phyloP scores from a whole-genome alignment of 2,113 vertebrate genomes.

The Phalacrocorax pelagicus region DNA sequence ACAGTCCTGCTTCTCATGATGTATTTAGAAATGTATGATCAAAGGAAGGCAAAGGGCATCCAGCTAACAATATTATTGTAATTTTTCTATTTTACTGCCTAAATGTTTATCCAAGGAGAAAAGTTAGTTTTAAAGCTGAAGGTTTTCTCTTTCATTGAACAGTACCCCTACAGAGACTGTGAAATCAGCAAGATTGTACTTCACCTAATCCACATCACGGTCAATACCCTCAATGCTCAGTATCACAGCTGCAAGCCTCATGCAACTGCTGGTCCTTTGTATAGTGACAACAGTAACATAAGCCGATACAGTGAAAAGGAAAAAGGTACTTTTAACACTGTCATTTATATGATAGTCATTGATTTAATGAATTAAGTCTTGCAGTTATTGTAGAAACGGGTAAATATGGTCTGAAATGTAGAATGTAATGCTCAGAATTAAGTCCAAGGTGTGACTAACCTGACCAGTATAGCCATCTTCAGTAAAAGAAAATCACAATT shows the following conservation, averaged over 20 bases:
- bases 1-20: neutral
- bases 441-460: neutral
- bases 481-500: neutral
- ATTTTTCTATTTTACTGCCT: constrained; percentile 32
- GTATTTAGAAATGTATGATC: neutral
- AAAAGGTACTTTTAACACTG: constrained; percentile 82
- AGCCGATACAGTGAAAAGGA: constrained; percentile 99
- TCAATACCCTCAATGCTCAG: constrained; percentile 97
- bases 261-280: constrained; percentile 91
- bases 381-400: neutral
- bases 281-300: constrained; percentile 97
- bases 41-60: neutral
- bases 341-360: neutral
- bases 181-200: constrained; percentile 94
- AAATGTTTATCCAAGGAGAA: constrained; percentile 15
- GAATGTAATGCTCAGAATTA: neutral
- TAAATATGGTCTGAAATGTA: neutral
- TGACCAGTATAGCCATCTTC: neutral
- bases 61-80: neutral
- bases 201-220: constrained; percentile 96
- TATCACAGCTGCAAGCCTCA: constrained; percentile 99
- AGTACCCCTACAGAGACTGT: constrained; percentile 98
- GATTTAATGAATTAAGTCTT: neutral
- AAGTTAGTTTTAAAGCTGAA: constrained; percentile 29
- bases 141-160: constrained; percentile 47